Percentiles rank a stretch among this genome's conserved stretches.
phyloP scores from a whole-genome alignment of 2,797 vertebrate species.

The Cichlasoma orientale region DNA sequence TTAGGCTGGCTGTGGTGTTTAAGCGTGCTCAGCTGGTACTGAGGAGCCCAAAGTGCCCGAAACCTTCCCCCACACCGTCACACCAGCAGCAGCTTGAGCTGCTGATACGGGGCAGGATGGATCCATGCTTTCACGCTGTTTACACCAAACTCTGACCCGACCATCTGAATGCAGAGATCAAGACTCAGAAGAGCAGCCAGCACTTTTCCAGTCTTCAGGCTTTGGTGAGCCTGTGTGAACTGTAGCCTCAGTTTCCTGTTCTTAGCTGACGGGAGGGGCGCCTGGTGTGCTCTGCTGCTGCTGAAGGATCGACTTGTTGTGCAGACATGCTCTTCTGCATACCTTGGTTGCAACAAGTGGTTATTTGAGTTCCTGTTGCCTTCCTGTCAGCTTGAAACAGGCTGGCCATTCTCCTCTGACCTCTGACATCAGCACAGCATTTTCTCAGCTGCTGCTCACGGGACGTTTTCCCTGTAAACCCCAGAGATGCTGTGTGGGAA shows the following conservation, averaged over 20 bases:
- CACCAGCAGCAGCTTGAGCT: not conserved
- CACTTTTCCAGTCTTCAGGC: not conserved
- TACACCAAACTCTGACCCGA: no score
- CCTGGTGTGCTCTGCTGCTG: no score
- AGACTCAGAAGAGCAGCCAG: not conserved
- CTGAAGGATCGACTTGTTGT: no score
- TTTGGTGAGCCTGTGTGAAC: not conserved
- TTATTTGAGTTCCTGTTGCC: not conserved
- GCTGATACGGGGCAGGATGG: not conserved
- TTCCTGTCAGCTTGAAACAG: not conserved
- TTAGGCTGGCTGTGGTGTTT: not conserved
- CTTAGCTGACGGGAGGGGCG: not conserved
- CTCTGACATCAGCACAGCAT: not conserved
- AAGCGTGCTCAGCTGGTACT: no score
- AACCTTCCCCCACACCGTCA: not conserved
- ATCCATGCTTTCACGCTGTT: not conserved
- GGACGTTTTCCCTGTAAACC: not conserved
- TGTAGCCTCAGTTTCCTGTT: no score
- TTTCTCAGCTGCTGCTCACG: not conserved
- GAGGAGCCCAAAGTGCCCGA: no score
- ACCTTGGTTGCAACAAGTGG: no score
- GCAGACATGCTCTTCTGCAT: no score
- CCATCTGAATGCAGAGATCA: not conserved
- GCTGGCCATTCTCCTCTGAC: not conserved
- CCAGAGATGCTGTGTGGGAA: not conserved